These are phyloP conservation scores for Synergus itoensis DNA, from an alignment of 2,888 invertebrate genomes.

Conservation along the genomic window DNA sequence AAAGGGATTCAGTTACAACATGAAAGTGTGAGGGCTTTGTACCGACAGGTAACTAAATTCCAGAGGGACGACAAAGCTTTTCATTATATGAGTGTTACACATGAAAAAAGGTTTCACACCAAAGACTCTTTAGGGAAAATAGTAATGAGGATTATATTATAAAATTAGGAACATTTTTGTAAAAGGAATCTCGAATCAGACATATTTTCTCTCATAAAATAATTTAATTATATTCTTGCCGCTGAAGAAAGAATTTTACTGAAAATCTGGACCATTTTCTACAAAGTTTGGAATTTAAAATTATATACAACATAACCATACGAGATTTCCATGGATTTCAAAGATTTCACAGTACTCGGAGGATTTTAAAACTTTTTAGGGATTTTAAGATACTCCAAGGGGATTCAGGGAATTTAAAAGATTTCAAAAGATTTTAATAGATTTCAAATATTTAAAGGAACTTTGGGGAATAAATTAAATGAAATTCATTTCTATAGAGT, in stretches of 20 bases:
- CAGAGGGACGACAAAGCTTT: not conserved
- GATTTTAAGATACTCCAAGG: no score
- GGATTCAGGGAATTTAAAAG: no score
- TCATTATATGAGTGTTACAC: conserved; percentile 3
- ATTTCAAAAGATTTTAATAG: no score
- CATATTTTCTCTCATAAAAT: not conserved
- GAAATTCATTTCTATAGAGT: no score
- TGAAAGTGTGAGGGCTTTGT: conserved; percentile 17
- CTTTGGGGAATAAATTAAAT: no score
- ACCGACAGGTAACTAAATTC: conserved; percentile 18
- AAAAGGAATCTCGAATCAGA: not conserved
- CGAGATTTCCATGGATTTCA: no score
- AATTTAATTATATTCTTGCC: not conserved
- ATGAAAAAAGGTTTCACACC: not conserved
- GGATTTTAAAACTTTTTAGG: no score
- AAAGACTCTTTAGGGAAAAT: not conserved
- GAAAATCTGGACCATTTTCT: not conserved
- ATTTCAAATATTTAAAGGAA: no score
- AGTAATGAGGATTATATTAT: not conserved
- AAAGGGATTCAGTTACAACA: conserved; percentile 35
- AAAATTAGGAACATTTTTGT: not conserved
- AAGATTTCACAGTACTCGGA: no score
- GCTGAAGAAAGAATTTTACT: not conserved
- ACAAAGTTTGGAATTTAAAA: not conserved
- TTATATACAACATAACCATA: not conserved